phyloP scores from a whole-genome alignment of 1,140 invertebrate species.

The Euglossa dilemma region DNA sequence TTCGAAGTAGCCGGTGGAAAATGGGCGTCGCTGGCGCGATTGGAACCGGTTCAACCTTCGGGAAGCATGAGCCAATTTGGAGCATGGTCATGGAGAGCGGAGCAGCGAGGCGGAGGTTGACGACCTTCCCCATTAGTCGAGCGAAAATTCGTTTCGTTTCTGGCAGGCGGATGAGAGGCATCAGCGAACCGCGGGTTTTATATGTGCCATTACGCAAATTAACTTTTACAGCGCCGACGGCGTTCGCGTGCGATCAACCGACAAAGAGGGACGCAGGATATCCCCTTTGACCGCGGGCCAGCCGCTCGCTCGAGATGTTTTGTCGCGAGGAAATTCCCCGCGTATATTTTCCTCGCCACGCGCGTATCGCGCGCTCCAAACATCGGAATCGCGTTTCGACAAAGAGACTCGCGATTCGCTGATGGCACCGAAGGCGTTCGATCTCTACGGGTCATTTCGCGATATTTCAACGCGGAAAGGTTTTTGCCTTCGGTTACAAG shows the following conservation, averaged over 20 bases:
- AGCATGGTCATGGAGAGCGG: background rate
- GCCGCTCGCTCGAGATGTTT: conserved; percentile 55
- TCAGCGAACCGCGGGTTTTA: conserved; percentile 43
- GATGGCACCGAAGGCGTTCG: conserved; percentile 3
- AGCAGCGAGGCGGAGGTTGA: background rate
- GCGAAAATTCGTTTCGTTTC: conserved; percentile 23
- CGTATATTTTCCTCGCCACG: conserved; percentile 50
- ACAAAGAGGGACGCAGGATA: conserved; percentile 11
- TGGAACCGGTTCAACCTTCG: background rate
- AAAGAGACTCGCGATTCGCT: background rate
- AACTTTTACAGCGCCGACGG: conserved; percentile 56
- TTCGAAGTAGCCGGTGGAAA: too few relatives aligned
- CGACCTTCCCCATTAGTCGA: background rate
- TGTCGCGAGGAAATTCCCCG: conserved; percentile 43
- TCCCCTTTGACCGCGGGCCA: conserved; percentile 50
- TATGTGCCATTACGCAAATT: conserved; percentile 66
- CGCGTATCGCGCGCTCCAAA: conserved; percentile 14
- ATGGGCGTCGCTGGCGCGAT: background rate
- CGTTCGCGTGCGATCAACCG: background rate
- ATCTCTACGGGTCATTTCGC: background rate
- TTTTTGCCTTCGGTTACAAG: too few relatives aligned
- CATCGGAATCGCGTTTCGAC: conserved; percentile 14
- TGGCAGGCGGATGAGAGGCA: background rate
- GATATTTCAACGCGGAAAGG: too few relatives aligned
- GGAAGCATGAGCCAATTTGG: background rate